A percentile compares a stretch with the other conserved stretches of the same genome.
These are phyloP conservation scores for Cryptoblepharus egeriae DNA, from an alignment of 2,797 vertebrate species.

Conservation along the genomic window DNA sequence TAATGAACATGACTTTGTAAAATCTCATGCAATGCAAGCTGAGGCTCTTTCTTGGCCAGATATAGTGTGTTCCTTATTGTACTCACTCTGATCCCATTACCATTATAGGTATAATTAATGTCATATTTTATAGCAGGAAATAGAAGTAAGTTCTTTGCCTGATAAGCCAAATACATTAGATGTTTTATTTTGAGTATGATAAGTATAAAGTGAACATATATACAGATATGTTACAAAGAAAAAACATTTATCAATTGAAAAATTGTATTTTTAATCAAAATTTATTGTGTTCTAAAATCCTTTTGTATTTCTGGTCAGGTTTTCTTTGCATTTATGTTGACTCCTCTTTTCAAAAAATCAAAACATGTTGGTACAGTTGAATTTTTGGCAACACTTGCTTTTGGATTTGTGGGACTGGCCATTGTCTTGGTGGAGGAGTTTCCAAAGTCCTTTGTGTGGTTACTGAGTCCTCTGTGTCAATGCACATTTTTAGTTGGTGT, in stretches of 20 bases:
- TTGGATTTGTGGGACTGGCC: constrained; percentile 91
- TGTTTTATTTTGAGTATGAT: background rate
- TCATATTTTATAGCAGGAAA: no score
- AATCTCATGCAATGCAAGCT: background rate
- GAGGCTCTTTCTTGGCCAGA: no score
- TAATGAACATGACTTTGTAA: background rate
- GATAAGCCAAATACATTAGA: background rate
- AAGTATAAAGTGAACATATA: background rate
- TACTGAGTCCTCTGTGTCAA: constrained; percentile 92
- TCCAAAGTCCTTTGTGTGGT: constrained; percentile 90
- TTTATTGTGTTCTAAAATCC: background rate
- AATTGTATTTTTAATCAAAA: background rate
- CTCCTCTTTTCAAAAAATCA: constrained; percentile 93
- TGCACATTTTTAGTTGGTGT: constrained; percentile 93
- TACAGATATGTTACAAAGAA: background rate
- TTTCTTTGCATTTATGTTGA: constrained; percentile 96
- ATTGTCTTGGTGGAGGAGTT: constrained; percentile 91
- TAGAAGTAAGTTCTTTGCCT: no score
- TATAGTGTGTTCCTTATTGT: background rate
- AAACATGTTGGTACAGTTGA: constrained; percentile 94
- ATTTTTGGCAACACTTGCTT: constrained; percentile 89
- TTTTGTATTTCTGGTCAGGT: constrained; percentile 78
- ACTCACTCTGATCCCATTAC: background rate
- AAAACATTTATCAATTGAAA: background rate
- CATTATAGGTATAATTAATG: background rate